Percentiles rank a stretch among this genome's conserved stretches.
Evolutionary conservation across 2,797 vertebrate species (phyloP).

Genomic region (Rhinophrynus dorsalis): DNA sequence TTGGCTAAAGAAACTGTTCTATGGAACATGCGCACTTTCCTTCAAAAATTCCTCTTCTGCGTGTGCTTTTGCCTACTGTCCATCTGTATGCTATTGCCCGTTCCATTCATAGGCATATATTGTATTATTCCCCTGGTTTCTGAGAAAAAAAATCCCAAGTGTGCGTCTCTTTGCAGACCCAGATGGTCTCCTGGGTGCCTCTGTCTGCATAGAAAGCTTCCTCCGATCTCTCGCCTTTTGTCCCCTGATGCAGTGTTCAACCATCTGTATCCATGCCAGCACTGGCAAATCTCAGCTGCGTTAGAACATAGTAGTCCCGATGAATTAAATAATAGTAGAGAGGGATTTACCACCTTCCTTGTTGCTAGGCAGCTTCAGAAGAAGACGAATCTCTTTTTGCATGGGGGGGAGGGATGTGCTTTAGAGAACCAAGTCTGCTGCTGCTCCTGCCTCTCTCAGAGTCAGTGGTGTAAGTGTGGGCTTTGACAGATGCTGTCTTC

Average conservation of each 20-base stretch:
- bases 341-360: slow-evolving; percentile 64
- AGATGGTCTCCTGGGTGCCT: slow-evolving; percentile 49
- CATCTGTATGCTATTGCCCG: slow-evolving; percentile 67
- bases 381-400: slow-evolving; percentile 48
- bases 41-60: slow-evolving; percentile 61
- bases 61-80: slow-evolving; percentile 63
- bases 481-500: slow-evolving; percentile 81
- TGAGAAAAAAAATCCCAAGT: slow-evolving; percentile 57
- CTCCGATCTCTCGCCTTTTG: slow-evolving; percentile 59
- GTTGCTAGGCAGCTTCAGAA: slow-evolving; percentile 73
- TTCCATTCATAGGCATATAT: slow-evolving; percentile 54
- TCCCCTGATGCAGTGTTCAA: slow-evolving; percentile 70
- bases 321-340: slow-evolving; percentile 52
- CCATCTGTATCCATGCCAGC: slow-evolving; percentile 73
- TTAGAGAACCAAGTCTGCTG: slow-evolving; percentile 49
- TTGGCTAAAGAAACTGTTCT: slow-evolving; percentile 63
- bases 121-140: slow-evolving; percentile 23
- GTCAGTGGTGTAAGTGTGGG: slow-evolving; percentile 78
- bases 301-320: slow-evolving; percentile 51
- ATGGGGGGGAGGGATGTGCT: slow-evolving; percentile 54
- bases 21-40: slow-evolving; percentile 67
- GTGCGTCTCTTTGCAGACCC: slow-evolving; percentile 9
- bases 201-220: slow-evolving; percentile 58
- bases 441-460: slow-evolving; percentile 65
- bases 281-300: slow-evolving; percentile 51